Evolutionary conservation across 2,797 vertebrate species (phyloP), one percentile per base, ranked within the genome.

Genomic region (Rhinella marina): DNA sequence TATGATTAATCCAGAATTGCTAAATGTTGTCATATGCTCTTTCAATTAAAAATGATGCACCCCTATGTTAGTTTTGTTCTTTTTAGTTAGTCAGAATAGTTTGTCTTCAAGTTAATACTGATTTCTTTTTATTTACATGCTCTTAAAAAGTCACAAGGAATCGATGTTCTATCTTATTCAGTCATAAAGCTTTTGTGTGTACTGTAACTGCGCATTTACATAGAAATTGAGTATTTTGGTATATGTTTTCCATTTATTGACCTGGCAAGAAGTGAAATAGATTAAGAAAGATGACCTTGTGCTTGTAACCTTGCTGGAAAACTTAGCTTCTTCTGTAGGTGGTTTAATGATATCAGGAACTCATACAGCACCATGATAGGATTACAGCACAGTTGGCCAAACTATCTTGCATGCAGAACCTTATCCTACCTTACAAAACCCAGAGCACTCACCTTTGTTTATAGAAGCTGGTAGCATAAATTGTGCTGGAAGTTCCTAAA

Each of bases 271-370:
- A 50, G 21, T 21, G 13, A 75, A 50, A 75, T 3, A 77, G 48
- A 77, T 77, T 77, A 77, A 54, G 13, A 54, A 50, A 25, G 50
- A 77, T 54, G 50, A 77, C 48, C 75, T 52, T 77, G 48, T 52
- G 21, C 50, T 25, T 54, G n/a, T 77, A 77, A 54, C 75, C 23
- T 77, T 77, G 75, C 50, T 77, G 50, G 75, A 77, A 77, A 77
- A 52, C 48, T 52, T 50, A 50, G 17, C 72, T 77, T 77, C 75
- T 77, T 54, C 75, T 77, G 75, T 77, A 77, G 50, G 50, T 77
- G 75, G 75, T 77, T 77, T 77, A 52, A 77, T 77, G 75, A 77
- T 77, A 54, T 77, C 48, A 77, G 75, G 75, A 77, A 19, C 13
- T 52, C 50, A n/a, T 77, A 77, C 23, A 8, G 75, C 75, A 52